Percentiles rank a stretch among this genome's conserved stretches.
Conservation (phyloP, 2,888 invertebrate species). For the Chloroclysta siterata region DNA sequence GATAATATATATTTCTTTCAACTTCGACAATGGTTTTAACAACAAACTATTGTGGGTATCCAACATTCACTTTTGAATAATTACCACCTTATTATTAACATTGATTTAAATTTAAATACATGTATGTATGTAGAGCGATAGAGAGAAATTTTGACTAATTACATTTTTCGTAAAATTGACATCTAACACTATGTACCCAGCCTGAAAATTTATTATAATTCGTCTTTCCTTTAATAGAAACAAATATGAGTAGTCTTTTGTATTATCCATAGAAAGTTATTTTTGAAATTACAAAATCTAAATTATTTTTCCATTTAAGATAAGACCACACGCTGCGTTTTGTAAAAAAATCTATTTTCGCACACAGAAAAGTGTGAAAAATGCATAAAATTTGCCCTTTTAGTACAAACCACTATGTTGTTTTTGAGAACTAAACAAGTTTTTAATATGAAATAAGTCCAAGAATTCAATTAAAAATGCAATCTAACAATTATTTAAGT, state of each 20-base stretch:
- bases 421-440: too few species aligned
- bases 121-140: constrained; percentile 79
- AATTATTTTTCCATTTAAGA: too few species aligned
- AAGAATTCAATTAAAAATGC: constrained; percentile 26
- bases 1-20: constrained; percentile 71
- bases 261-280: constrained; percentile 16
- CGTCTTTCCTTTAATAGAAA: background rate
- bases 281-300: background rate
- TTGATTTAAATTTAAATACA: constrained; percentile 51
- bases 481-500: constrained; percentile 42
- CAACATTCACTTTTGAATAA: constrained; percentile 64
- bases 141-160: constrained; percentile 49
- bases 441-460: too few species aligned
- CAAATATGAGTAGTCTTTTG: background rate
- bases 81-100: constrained; percentile 61
- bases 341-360: too few species aligned
- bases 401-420: too few species aligned
- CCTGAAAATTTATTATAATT: constrained; percentile 45
- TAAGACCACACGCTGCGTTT: too few species aligned
- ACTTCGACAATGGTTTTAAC: constrained; percentile 69
- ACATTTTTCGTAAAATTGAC: constrained; percentile 59
- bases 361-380: too few species aligned
- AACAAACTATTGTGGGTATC: constrained; percentile 72
- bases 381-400: too few species aligned
- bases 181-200: constrained; percentile 43